phyloP scores from a whole-genome alignment of 2,888 invertebrate species.

The Sinotaia quadrata region DNA sequence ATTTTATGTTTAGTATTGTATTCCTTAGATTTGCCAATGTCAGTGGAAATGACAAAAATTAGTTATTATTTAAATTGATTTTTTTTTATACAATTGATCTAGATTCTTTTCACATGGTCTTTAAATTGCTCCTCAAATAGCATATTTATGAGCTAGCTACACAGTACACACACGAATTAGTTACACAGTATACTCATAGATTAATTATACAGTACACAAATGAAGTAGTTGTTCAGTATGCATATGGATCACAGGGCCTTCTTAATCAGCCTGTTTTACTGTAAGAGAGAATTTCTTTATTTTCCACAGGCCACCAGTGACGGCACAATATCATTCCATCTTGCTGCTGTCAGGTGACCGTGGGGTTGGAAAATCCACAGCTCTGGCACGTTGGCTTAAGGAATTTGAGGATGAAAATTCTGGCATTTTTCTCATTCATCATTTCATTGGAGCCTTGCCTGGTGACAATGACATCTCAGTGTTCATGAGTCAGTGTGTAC shows the following conservation, averaged over 20 bases:
- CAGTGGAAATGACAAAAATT: too few relatives aligned
- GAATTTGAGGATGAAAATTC: constrained; percentile 51
- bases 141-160: too few relatives aligned
- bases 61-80: too few relatives aligned
- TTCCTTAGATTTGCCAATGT: too few relatives aligned
- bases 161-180: too few relatives aligned
- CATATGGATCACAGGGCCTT: not conserved
- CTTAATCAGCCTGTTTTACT: not conserved
- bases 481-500: constrained; percentile 53
- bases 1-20: too few relatives aligned
- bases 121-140: too few relatives aligned
- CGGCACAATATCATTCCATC: constrained; percentile 48
- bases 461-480: constrained; percentile 55
- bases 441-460: constrained; percentile 60
- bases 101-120: too few relatives aligned
- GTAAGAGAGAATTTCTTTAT: not conserved
- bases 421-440: constrained; percentile 56
- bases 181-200: too few relatives aligned
- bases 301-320: constrained; percentile 20
- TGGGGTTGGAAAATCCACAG: constrained; percentile 66
- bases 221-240: too few relatives aligned
- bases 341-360: constrained; percentile 61
- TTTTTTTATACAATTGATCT: too few relatives aligned
- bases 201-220: too few relatives aligned
- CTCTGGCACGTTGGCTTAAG: constrained; percentile 65